phyloP scores from a whole-genome alignment of 1,140 invertebrate genomes.

The Mesaphorura yosii region DNA sequence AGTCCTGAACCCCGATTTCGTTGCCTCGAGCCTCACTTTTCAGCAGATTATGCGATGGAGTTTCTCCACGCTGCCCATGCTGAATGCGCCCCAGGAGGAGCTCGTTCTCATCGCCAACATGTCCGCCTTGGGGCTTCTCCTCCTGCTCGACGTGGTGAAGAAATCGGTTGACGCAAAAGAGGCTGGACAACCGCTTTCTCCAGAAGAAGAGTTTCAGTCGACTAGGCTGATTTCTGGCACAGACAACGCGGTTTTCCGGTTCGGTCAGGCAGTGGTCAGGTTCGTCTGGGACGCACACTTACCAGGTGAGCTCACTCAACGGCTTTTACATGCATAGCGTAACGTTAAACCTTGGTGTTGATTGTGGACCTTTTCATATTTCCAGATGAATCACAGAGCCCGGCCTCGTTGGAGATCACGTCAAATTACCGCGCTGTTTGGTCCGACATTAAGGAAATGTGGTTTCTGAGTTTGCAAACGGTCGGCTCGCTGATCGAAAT shows the following conservation, averaged over 20 bases:
- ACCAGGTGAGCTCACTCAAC: no score
- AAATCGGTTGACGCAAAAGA: conserved; percentile 37
- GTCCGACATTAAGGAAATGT: conserved; percentile 77
- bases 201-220: conserved; percentile 44
- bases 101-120: conserved; percentile 72
- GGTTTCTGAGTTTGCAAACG: conserved; percentile 89
- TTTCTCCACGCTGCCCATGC: conserved; percentile 69
- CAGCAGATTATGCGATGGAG: conserved; percentile 70
- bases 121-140: conserved; percentile 63
- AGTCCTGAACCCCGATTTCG: conserved; percentile 68
- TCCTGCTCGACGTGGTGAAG: conserved; percentile 69
- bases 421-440: conserved; percentile 74
- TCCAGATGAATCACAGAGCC: conserved; percentile 73
- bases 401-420: conserved; percentile 58
- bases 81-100: conserved; percentile 65
- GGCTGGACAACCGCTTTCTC: conserved; percentile 74
- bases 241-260: conserved; percentile 43
- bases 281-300: conserved; percentile 87
- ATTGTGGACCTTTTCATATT: no score
- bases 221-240: conserved; percentile 23
- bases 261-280: conserved; percentile 72
- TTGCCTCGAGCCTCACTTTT: conserved; percentile 62
- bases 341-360: no score
- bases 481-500: conserved; percentile 63
- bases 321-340: no score